Evolutionary conservation across 2,113 vertebrate genomes (phyloP).

Genomic region (Aramus guarauna): DNA sequence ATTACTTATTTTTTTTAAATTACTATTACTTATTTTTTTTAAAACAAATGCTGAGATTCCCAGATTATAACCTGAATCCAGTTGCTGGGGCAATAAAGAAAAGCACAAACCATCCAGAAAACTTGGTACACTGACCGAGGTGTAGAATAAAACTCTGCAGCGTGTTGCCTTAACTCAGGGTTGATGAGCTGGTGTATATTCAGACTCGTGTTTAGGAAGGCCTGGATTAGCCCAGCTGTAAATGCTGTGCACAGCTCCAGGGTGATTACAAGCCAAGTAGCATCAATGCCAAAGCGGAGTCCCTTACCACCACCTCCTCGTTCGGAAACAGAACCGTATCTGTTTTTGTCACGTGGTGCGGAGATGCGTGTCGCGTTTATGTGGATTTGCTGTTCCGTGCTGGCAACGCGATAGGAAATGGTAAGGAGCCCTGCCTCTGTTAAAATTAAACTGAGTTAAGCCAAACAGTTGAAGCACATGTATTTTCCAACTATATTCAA

Average conservation of each 20-base stretch:
- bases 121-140: not conserved
- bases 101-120: not conserved
- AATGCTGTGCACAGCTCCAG: not conserved
- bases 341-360: accelerated
- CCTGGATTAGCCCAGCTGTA: not conserved
- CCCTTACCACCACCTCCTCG: not conserved
- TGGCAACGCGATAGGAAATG: not conserved
- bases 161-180: not conserved
- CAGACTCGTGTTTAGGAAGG: not conserved
- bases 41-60: not conserved
- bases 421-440: not conserved
- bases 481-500: not conserved
- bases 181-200: not conserved
- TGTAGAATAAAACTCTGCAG: not conserved
- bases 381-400: not conserved
- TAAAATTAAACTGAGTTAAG: not conserved
- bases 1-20: not conserved
- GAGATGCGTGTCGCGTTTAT: accelerated
- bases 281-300: not conserved
- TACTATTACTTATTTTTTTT: not conserved
- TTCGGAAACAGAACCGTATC: not conserved
- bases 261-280: not conserved
- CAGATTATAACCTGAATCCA: not conserved
- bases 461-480: not conserved
- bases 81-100: not conserved